Conservation (phyloP, 2,888 invertebrate genomes). For the Ellobium chinense region DNA sequence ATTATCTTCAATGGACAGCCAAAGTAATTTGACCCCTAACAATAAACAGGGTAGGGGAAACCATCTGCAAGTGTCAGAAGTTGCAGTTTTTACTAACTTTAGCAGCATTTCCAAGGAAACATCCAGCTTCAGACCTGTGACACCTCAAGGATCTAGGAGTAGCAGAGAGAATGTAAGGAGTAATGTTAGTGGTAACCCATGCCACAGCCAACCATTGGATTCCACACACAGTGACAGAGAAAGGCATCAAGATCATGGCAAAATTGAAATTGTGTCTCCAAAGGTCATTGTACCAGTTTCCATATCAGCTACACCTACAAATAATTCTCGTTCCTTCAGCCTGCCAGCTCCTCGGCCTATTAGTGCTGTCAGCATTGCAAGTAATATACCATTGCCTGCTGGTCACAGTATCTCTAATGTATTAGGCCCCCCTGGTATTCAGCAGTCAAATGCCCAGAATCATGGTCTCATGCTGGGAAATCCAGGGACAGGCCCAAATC, state of each 20-base stretch:
- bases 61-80: background rate
- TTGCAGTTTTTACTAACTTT: background rate
- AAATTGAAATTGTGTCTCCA: background rate
- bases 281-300: background rate
- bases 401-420: background rate
- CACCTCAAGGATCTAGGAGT: background rate
- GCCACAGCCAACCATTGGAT: too few relatives aligned
- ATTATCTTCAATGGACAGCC: background rate
- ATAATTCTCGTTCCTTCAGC: background rate
- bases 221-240: too few relatives aligned
- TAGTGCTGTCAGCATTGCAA: background rate
- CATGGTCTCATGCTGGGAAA: conserved; percentile 1
- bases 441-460: background rate
- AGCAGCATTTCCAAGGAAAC: background rate
- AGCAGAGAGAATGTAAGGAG: background rate
- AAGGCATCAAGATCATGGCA: too few relatives aligned
- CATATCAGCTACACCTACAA: background rate
- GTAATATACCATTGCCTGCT: background rate
- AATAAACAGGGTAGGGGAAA: background rate
- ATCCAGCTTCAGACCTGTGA: background rate
- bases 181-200: too few relatives aligned
- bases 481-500: background rate
- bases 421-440: background rate
- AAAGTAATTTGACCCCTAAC: background rate
- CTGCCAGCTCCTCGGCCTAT: background rate